A percentile compares a stretch with the other conserved stretches of the same genome.
phyloP scores from a whole-genome alignment of 2,888 invertebrate genomes.

The Abscondita cerata region DNA sequence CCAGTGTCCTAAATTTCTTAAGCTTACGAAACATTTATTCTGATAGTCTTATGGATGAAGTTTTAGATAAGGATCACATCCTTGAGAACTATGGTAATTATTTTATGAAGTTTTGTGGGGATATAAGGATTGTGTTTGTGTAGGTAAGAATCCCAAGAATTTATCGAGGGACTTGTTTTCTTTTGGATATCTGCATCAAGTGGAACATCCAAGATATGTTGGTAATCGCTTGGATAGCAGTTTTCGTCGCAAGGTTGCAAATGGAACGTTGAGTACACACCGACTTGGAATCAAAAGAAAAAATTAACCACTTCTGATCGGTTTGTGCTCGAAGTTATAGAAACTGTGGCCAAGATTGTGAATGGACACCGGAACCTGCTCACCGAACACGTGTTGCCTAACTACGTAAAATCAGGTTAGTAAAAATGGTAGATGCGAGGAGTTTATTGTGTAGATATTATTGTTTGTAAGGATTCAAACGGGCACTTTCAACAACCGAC shows the following conservation, averaged over 20 bases:
- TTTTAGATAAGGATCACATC: constrained; percentile 67
- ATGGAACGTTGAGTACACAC: constrained; percentile 66
- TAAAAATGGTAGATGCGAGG: not conserved
- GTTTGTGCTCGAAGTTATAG: constrained; percentile 66
- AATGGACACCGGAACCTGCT: constrained; percentile 61
- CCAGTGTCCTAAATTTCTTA: constrained; percentile 68
- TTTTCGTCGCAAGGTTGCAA: constrained; percentile 64
- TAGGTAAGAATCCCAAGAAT: constrained; percentile 45
- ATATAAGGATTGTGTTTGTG: constrained; percentile 24
- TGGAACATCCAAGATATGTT: constrained; percentile 66
- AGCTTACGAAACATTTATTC: constrained; percentile 65
- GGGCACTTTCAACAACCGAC: constrained; percentile 60
- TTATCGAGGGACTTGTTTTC: constrained; percentile 65
- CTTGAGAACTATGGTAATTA: constrained; percentile 62
- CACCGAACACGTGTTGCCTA: constrained; percentile 70
- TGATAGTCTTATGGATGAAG: constrained; percentile 64
- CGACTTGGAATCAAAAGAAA: constrained; percentile 60
- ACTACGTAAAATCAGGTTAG: constrained; percentile 69
- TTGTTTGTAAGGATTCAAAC: constrained; percentile 57
- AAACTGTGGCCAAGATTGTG: constrained; percentile 59
- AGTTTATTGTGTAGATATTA: constrained; percentile 48
- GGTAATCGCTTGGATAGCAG: constrained; percentile 64
- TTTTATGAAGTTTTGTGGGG: not conserved
- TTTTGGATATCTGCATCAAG: constrained; percentile 67
- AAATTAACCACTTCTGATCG: constrained; percentile 65